These are phyloP conservation scores for Tribolium castaneum DNA, from an alignment of 1,140 invertebrate species.

Conservation along the genomic window DNA sequence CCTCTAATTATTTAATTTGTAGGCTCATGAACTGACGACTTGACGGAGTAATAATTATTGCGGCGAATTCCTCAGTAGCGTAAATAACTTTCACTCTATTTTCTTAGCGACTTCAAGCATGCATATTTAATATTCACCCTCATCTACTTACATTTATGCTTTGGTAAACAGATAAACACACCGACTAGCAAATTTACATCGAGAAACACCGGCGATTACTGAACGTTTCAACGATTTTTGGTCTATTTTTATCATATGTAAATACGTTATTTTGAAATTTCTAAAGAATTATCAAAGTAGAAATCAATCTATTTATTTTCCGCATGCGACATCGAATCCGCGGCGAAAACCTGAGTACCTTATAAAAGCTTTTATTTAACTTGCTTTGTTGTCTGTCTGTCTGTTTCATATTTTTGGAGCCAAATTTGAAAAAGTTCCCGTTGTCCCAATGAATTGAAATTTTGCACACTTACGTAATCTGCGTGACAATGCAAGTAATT, in stretches of 20 bases:
- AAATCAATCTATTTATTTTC: too few species aligned
- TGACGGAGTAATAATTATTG: background rate
- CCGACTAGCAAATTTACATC: background rate
- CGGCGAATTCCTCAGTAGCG: too few species aligned
- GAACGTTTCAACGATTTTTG: background rate
- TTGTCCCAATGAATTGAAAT: too few species aligned
- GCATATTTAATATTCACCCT: background rate
- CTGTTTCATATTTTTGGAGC: too few species aligned
- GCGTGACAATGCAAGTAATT: too few species aligned
- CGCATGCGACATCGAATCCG: too few species aligned
- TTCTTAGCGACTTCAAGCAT: background rate
- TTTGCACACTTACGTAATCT: too few species aligned
- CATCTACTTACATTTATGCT: background rate
- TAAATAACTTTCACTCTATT: background rate
- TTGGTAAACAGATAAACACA: background rate
- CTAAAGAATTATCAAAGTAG: background rate
- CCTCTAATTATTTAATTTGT: background rate
- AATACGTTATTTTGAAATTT: too few species aligned
- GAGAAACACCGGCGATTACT: background rate
- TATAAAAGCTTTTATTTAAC: too few species aligned
- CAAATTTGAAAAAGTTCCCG: too few species aligned
- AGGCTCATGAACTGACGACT: background rate
- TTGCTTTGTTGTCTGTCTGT: too few species aligned
- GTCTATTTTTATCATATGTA: background rate
- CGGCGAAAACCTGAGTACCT: too few species aligned